Conservation (phyloP, 92 coral and sea anemone species). For the Heteractis magnifica region DNA sequence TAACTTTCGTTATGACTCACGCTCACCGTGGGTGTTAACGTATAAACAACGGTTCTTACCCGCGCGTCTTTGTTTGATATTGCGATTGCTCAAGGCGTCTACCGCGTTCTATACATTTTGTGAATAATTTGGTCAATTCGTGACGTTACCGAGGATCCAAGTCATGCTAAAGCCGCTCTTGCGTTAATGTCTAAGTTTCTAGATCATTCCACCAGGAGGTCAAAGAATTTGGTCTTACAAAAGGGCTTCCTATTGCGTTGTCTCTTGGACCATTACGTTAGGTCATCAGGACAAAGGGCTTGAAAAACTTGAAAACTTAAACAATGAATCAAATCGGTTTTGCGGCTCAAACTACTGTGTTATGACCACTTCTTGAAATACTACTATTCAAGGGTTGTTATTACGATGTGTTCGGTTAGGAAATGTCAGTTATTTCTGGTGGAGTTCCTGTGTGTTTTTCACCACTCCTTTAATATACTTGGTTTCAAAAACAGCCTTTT, state of each 20-base stretch:
- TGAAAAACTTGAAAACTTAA: too few species aligned
- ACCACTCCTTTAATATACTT: too few species aligned
- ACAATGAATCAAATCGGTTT: too few species aligned
- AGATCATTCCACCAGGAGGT: background rate
- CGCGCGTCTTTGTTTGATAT: background rate
- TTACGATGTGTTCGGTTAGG: background rate
- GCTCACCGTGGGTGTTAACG: background rate
- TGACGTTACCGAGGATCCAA: background rate
- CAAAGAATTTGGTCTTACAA: background rate
- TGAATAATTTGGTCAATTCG: background rate
- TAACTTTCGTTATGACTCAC: background rate
- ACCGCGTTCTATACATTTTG: background rate
- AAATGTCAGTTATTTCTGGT: background rate
- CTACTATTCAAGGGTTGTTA: too few species aligned
- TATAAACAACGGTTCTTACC: background rate
- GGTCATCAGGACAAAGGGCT: too few species aligned
- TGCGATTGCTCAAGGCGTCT: background rate
- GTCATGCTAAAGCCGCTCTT: background rate
- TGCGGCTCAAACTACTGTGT: too few species aligned
- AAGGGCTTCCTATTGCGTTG: background rate
- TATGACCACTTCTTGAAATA: too few species aligned
- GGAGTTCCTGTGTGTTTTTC: background rate
- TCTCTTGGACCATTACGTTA: background rate
- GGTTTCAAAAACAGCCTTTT: too few species aligned
- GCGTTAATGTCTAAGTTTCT: background rate